Base-by-base conservation (phyloP, 2,797 vertebrate species). In the Lacerta bilineata region DNA sequence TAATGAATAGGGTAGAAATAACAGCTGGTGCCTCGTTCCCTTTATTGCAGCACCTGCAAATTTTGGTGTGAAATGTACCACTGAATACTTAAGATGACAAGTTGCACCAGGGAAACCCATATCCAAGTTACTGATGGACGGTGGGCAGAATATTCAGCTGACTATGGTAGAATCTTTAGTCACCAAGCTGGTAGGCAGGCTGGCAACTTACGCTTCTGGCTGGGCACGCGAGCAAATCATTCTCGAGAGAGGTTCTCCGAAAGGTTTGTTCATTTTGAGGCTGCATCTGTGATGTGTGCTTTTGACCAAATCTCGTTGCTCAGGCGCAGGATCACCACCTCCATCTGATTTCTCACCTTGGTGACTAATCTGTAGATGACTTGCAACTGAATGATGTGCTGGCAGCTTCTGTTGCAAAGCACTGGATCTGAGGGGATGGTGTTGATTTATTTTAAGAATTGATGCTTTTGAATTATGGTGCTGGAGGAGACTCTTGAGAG, bases 1-100 rank as follows among this genome's bases (percentile, higher is more conserved):
- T 91, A 94, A 90, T 88, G 10, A 85, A 92, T 87, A 87, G 2
- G 39, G 85, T 43, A 83, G 46, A 13, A 86, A 88, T 88, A 91
- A 88, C 0, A 0, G 68, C 83, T 92, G 2, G 0, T 91, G 59
- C 87, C 80, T 88, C 50, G 27, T 89, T 39, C 76, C 86, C 9
- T 86, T 92, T 90, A 72, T 88, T 89, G 80, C 87, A 93, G 82
- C 39, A 92, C 39, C 80, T 92, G 87, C 64, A 0, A 1, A 71
- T 61, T 76, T 4, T 74, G 68, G 41, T 64, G 80, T 64, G 85
- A 87, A 93, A 90, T 81, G 82, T 36, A 68, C 0, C 3, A 39
- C 90, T 4, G 23, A 64, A 46, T 92, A 72, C 91, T 93, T 93
- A 71, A 80, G 80, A 80, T 85, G 86, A 92, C 23, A 8, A 9